Base-by-base conservation (phyloP, 2,888 invertebrate genomes). In the Agrochola macilenta region DNA sequence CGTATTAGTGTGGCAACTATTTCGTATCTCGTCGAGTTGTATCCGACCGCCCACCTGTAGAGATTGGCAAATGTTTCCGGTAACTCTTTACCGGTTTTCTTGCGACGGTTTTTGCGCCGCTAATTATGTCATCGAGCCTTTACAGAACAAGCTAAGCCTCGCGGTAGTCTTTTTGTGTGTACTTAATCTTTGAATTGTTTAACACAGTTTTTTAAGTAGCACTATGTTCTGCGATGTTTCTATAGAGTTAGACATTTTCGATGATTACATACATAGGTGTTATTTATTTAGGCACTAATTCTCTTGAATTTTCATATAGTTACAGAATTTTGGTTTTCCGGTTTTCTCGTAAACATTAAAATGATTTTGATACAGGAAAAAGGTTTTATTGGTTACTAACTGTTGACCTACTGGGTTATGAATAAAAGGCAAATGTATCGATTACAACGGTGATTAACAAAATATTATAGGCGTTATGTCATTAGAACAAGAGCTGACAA, bases 41-140 rank as follows among this genome's bases (percentile, higher is more conserved):
- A 87, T 88, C 90, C 89, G 90, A 87, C 83, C 92, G 91, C 92
- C 92, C 91, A 92, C 93, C 93, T 87, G 86, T 84, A 89, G 89
- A 90, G 91, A 93, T 95, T 95, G 93, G 90, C 92, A 92, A 94
- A 94, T 89, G 86, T 93, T 95, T 95, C 96, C 96, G 95, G 93
- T 92, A 78, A 90, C 89, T 89, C 92, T 90, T 91, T 93, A 93
- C 93, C 93, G 94, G 93, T 93, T 93, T 89, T 90, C 89, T 88
- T 89, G 89, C 84, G 88, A 90, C 83, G 81, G 87, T 90, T 91
- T 91, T 91, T 92, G 87, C 86, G 84, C 73, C 73, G 70, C 81
- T 85, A 92, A 93, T 93, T 94, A 92, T 93, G 92, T 93, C 93
- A 93, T 88, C 89, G 85, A 85, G 87, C 7, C 78, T 84, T 84